These are phyloP conservation scores for Myrmecophaga tridactyla DNA, from an alignment of 2,113 vertebrate species.

Conservation along the genomic window DNA sequence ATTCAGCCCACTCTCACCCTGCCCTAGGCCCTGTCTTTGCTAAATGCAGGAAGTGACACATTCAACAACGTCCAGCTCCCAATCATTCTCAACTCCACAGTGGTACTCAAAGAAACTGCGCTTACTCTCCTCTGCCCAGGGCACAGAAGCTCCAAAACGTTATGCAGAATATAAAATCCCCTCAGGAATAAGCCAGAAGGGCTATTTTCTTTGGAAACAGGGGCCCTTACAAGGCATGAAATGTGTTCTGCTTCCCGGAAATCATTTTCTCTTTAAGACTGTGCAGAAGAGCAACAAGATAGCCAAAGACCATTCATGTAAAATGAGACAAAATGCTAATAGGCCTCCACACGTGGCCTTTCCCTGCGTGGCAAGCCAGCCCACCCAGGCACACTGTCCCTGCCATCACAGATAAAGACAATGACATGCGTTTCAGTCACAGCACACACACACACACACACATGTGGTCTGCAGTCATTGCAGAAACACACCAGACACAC, in stretches of 20 bases:
- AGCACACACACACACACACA: no score
- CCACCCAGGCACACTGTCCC: not conserved
- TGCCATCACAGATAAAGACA: no score
- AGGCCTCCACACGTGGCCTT: not conserved
- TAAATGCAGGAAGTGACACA: not conserved
- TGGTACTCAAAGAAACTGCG: not conserved
- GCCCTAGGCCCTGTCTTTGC: not conserved
- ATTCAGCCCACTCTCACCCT: not conserved
- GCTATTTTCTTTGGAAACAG: not conserved
- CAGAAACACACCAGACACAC: not conserved
- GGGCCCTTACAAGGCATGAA: not conserved
- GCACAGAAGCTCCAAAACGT: not conserved
- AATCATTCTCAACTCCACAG: not conserved
- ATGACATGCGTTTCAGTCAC: not conserved
- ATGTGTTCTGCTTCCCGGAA: conserved; percentile 35
- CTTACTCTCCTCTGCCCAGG: not conserved
- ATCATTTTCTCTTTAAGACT: conserved; percentile 6
- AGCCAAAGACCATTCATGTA: not conserved
- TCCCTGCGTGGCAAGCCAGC: not conserved
- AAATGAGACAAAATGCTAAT: not conserved
- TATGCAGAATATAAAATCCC: not conserved
- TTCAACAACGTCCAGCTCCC: not conserved
- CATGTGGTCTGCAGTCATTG: not conserved
- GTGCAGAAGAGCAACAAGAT: not conserved
- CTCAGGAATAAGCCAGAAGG: not conserved